Percentiles rank a stretch among this genome's conserved stretches.
Conservation (phyloP, 2,113 vertebrate genomes). For the Stictonetta naevosa region DNA sequence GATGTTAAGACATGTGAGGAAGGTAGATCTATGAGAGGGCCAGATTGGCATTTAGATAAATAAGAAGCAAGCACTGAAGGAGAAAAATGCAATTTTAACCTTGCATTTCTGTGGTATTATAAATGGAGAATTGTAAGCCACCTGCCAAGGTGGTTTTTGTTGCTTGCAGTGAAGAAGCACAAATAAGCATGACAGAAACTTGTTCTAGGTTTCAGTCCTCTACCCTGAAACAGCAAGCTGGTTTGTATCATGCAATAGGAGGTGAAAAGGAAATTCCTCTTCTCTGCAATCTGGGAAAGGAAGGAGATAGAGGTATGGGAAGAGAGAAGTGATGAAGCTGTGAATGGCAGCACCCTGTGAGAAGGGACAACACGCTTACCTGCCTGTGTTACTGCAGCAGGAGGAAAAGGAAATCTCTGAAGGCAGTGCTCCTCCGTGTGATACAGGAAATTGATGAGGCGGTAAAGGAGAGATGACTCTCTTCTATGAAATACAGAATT, state of each 20-base stretch:
- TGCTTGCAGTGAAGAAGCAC: not conserved
- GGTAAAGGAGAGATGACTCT: conserved; percentile 14
- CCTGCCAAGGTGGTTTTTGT: not conserved
- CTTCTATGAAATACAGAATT: not conserved
- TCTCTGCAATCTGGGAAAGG: not conserved
- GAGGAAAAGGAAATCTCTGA: not conserved
- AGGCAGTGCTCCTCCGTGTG: not conserved
- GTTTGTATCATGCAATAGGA: not conserved
- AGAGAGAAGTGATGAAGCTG: not conserved
- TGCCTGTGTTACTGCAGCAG: not conserved
- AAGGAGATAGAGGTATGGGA: not conserved
- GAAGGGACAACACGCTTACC: not conserved
- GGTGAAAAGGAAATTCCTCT: not conserved
- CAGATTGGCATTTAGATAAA: not conserved
- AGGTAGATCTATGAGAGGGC: not conserved
- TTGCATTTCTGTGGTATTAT: not conserved
- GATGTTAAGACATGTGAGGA: not conserved
- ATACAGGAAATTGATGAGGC: not conserved
- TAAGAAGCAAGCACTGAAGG: not conserved
- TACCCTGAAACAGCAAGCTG: not conserved
- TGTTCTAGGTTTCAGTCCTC: not conserved
- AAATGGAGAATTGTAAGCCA: not conserved
- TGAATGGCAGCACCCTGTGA: not conserved
- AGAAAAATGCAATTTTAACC: not conserved
- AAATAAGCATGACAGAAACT: conserved; percentile 8